Evolutionary conservation across 2,888 invertebrate species (phyloP), one percentile per base, ranked within the genome.

Genomic region (Unio pictorum): DNA sequence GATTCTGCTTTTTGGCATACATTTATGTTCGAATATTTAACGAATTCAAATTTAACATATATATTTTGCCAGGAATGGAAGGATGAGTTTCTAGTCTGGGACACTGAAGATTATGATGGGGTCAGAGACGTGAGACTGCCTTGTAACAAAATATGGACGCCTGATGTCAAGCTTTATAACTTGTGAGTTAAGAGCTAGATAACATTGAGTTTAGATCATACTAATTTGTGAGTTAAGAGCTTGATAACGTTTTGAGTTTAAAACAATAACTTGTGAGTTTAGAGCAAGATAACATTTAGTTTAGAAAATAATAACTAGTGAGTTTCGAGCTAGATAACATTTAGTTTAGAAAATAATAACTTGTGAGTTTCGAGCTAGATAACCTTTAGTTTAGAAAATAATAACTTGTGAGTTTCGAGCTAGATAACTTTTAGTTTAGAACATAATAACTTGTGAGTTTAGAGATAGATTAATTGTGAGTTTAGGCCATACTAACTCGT

Each of bases 131-230:
- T 89, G 34, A 78, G 88, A 15, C 75, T 89, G 17, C 88, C 89
- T 8, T 79, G 87, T 4, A 70, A 76, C 17, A 82, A 84, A 70
- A 86, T 89, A 45, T 89, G 89, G 89, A 88, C 85, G 11, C 89
- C 89, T 15, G 89, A 89, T 67, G 84, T 89, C 30, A 88, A 87
- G 71, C 81, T 89, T 7, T 84, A 86, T 67, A 89, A 89, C 79
- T 88, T 87, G 88, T 89, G 79, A 81, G 87, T 84, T 71, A 67
- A 6, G 61, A 23, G 23, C 11, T 54, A 34, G 45, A 63, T 26
- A 34, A 18, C 4, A 2, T 15, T 34, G 34, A 34, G 34, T 34
- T 34, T 34, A 34, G 34, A 34, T 6, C 28, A 23, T 23, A 23
- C 23, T 23, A 23, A 89, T 79, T 88, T 87, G 88, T 89, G 78